A percentile compares a stretch with the other conserved stretches of the same genome.
phyloP scores from a whole-genome alignment of 2,113 vertebrate species.

The Dromas ardeola region DNA sequence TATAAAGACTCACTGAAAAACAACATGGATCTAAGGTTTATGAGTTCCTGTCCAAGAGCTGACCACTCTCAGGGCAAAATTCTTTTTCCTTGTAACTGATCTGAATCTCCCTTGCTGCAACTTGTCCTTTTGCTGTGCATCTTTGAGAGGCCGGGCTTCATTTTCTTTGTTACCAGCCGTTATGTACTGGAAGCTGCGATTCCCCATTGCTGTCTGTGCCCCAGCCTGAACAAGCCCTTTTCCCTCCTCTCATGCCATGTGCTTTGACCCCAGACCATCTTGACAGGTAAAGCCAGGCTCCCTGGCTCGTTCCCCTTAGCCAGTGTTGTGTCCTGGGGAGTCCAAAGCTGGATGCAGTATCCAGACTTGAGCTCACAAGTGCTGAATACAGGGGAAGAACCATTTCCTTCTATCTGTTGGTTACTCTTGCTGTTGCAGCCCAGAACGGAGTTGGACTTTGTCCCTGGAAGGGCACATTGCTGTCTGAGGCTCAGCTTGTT shows the following conservation, averaged over 20 bases:
- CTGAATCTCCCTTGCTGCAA: neutral
- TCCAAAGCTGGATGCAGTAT: neutral
- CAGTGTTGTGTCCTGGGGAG: neutral
- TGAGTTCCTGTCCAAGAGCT: neutral
- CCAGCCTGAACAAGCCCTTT: neutral
- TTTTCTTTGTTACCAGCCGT: neutral
- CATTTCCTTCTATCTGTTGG: neutral
- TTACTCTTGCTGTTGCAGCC: neutral
- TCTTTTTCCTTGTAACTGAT: neutral
- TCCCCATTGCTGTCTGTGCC: neutral
- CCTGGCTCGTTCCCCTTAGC: neutral
- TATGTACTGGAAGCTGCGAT: accelerated
- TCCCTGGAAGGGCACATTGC: neutral
- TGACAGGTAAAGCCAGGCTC: neutral
- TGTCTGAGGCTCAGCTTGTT: neutral
- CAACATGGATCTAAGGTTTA: neutral
- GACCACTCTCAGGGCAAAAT: neutral
- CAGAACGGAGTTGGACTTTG: neutral
- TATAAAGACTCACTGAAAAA: neutral
- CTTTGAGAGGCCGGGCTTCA: neutral
- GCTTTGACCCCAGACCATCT: neutral
- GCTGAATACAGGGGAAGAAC: neutral
- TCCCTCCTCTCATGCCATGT: neutral
- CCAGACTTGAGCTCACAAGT: neutral
- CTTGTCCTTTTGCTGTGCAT: neutral